Percentiles rank a stretch among this genome's conserved stretches.
These are phyloP conservation scores for Meriones psammophilus DNA, from an alignment of 2,797 vertebrate species.

Conservation along the genomic window DNA sequence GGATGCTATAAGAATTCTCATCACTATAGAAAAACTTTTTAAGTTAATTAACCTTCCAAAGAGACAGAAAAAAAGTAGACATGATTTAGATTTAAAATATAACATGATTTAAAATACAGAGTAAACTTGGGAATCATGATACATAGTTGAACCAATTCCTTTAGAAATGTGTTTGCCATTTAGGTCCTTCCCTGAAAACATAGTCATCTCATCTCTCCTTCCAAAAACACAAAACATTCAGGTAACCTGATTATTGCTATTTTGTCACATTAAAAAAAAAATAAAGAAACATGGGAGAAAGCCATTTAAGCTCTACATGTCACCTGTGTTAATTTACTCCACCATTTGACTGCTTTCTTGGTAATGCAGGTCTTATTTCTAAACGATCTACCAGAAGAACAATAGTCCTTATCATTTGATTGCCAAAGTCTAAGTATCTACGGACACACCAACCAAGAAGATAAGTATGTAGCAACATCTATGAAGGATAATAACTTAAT, in stretches of 20 bases:
- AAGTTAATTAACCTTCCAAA: neutral
- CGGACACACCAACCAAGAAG: conserved; percentile 46
- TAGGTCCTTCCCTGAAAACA: neutral
- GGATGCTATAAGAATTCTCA: neutral
- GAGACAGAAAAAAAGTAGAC: neutral
- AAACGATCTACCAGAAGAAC: conserved; percentile 42
- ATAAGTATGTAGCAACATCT: conserved; percentile 25
- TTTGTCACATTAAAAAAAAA: conserved; percentile 34
- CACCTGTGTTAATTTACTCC: conserved; percentile 42
- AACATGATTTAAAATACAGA: conserved; percentile 62
- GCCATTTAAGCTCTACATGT: conserved; percentile 32
- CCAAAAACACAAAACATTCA: neutral
- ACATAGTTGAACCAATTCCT: neutral
- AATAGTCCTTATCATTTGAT: conserved; percentile 20
- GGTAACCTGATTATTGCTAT: neutral
- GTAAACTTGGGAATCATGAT: conserved; percentile 34
- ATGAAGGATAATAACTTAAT: conserved; percentile 65
- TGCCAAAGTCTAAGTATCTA: conserved; percentile 42
- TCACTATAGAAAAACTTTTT: conserved; percentile 48
- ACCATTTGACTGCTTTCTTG: conserved; percentile 20
- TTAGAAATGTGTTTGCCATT: conserved; percentile 11
- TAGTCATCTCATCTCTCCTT: neutral
- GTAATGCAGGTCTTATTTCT: conserved; percentile 57
- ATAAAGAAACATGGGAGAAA: conserved; percentile 36
- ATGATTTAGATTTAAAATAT: conserved; percentile 18